Base-by-base conservation (phyloP, 1,140 invertebrate genomes). In the Wasmannia auropunctata region DNA sequence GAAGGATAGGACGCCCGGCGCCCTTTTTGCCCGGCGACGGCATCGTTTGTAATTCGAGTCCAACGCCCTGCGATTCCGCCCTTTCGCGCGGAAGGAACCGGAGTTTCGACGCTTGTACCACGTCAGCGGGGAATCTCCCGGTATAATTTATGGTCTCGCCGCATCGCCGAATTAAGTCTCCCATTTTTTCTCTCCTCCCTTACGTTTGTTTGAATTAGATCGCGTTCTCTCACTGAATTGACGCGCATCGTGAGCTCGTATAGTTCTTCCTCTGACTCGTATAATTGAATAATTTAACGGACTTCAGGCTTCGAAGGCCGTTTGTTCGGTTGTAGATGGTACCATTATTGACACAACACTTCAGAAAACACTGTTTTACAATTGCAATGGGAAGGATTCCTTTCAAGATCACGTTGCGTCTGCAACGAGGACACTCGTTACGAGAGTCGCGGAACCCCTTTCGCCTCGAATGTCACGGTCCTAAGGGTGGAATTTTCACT, bases 391-490 rank as follows among this genome's bases (percentile, higher is more conserved):
- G 43, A 60, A 60, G 31, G 58, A 60, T 63, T 77, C 60, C 87
- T 62, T 74, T 76, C 19, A 22, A 86, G 72, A 76, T 25, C 51
- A 49, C 65, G 46, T 63, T 46, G 58, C 74, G 19, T 3, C 25
- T n/a, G 16, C 60, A 31, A 60, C 79, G 80, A 62, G 60, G 62
- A 79, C 84, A 80, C 85, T 91, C 89, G 86, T 79, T 77, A 86
- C 65, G 65, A 79, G 80, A 56, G 75, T 43, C 70, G 51, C 67
- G 46, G 62, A 87, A 91, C 91, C 91, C 89, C 89, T 91, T 93
- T 90, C 87, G 92, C 89, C 43, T 93, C 92, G 85, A 54, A 92
- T 93, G 90, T 92, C 92, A 92, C 80, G 62, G 79, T 67, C 40
- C 46, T 70, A 58, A 87, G 79, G 88, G 87, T 84, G 75, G 76